Conservation (phyloP, 92 coral and sea anemone genomes). For the Umimayanthus kanabou region DNA sequence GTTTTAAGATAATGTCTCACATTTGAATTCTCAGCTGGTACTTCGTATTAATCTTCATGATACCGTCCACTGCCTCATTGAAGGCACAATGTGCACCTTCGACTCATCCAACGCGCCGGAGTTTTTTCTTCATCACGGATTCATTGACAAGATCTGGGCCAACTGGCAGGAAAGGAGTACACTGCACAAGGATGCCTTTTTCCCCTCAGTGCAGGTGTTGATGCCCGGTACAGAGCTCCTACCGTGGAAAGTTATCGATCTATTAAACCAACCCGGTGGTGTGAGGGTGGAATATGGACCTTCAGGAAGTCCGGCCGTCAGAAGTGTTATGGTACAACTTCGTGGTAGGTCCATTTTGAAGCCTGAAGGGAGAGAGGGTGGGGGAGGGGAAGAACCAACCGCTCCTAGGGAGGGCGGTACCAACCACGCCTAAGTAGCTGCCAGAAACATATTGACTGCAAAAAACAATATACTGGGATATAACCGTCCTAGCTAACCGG, state of each 20-base stretch:
- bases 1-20: too few species aligned
- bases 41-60: conserved; percentile 74
- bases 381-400: too few species aligned
- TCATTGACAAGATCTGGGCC: conserved; percentile 88
- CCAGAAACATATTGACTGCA: too few species aligned
- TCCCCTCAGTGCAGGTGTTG: conserved; percentile 31
- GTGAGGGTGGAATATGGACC: conserved; percentile 64
- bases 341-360: conserved; percentile 32
- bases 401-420: too few species aligned
- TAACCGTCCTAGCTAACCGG: too few species aligned
- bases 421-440: too few species aligned
- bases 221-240: conserved; percentile 60
- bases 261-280: conserved; percentile 65
- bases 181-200: conserved; percentile 55
- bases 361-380: too few species aligned
- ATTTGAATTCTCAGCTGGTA: conserved; percentile 29
- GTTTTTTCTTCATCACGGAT: conserved; percentile 90
- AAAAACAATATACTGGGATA: too few species aligned
- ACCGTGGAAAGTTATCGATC: conserved; percentile 55
- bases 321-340: conserved; percentile 37
- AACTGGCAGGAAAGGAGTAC: conserved; percentile 85
- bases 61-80: conserved; percentile 76
- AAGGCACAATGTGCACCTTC: conserved; percentile 79
- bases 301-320: conserved; percentile 34
- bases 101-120: conserved; percentile 94